Percentiles rank a stretch among this genome's conserved stretches.
These are phyloP conservation scores for Gallinago solitaria DNA, from an alignment of 2,797 vertebrate species.

Conservation along the genomic window DNA sequence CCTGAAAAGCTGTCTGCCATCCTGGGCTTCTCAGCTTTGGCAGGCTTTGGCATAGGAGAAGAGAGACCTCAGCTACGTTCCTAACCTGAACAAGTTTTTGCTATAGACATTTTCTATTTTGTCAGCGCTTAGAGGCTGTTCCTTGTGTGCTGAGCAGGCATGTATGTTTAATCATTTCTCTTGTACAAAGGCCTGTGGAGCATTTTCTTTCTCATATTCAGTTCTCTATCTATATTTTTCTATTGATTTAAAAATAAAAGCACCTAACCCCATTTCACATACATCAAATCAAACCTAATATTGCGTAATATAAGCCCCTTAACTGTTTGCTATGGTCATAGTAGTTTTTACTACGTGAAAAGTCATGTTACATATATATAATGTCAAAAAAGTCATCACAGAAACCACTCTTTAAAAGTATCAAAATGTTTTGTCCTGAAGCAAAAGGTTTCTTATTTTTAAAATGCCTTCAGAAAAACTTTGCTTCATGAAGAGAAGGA, in stretches of 20 bases:
- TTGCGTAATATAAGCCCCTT: not conserved
- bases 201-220: not conserved
- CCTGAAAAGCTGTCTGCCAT: not conserved
- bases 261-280: not conserved
- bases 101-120: not conserved
- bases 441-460: not conserved
- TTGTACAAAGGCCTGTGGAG: not conserved
- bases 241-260: conserved; percentile 7
- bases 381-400: not conserved
- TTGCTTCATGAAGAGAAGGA: not conserved
- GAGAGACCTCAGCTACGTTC: not conserved
- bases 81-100: not conserved
- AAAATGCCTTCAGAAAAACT: not conserved
- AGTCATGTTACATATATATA: not conserved
- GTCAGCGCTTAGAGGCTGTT: not conserved
- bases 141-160: not conserved
- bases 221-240: conserved; percentile 10
- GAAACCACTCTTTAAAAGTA: not conserved
- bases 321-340: not conserved
- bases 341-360: not conserved
- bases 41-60: not conserved
- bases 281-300: not conserved
- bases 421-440: not conserved
- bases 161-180: not conserved
- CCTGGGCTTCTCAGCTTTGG: not conserved